Percentiles rank a stretch among this genome's conserved stretches.
Conservation (phyloP, 2,888 invertebrate genomes). For the Meta bourneti region DNA sequence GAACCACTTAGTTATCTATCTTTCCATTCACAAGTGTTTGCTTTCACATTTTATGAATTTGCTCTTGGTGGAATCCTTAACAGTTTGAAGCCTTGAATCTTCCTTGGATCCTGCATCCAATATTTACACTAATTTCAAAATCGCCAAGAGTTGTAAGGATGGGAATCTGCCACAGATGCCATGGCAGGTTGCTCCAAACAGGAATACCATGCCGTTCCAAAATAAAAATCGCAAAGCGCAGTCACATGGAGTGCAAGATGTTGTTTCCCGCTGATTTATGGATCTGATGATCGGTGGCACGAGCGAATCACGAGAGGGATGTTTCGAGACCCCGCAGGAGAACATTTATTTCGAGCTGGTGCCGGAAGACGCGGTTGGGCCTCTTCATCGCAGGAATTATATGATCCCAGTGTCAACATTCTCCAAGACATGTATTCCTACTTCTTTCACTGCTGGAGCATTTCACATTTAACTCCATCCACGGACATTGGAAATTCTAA, state of each 20-base stretch:
- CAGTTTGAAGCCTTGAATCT: too few species aligned
- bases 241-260: slow-evolving; percentile 10
- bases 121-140: too few species aligned
- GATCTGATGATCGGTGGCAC: slow-evolving; percentile 35
- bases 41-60: too few species aligned
- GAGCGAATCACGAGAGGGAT: slow-evolving; percentile 24
- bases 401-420: slow-evolving; percentile 26
- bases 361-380: slow-evolving; percentile 53
- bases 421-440: neutral
- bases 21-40: too few species aligned
- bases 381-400: slow-evolving; percentile 24
- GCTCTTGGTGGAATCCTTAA: too few species aligned
- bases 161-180: too few species aligned
- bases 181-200: neutral
- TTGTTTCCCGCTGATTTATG: slow-evolving; percentile 54
- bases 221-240: slow-evolving; percentile 16
- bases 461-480: too few species aligned
- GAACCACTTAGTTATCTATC: too few species aligned
- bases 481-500: too few species aligned
- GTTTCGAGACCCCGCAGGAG: slow-evolving; percentile 19
- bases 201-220: slow-evolving; percentile 11
- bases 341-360: slow-evolving; percentile 62
- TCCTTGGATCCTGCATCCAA: too few species aligned
- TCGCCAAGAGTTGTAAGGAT: too few species aligned
- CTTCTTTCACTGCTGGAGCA: too few species aligned